Evolutionary conservation across 2,888 invertebrate species (phyloP), one percentile per base, ranked within the genome.

Genomic region (Ecdyonurus torrentis): DNA sequence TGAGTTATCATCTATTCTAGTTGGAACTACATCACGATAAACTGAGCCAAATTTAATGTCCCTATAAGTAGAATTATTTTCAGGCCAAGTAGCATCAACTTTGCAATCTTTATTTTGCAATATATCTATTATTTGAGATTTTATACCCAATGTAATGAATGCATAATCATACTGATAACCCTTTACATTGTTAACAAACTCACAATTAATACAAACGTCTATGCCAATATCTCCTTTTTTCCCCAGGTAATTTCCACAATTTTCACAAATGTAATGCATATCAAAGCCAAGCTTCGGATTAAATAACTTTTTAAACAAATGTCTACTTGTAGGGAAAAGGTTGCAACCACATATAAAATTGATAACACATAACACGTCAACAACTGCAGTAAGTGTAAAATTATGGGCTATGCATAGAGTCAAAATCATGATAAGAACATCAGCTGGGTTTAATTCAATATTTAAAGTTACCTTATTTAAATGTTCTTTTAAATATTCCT

Each of bases 181-280:
- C 18, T 23, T 19, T 2, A 59, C 22, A 15, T 15, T 23, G 22
- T 59, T 59, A n/a, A 23, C 22, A 59, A 2, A 22, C 2, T 10
- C 15, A 3, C 23, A 22, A 59, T 59, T 59, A 10, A 23, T 22
- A 22, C 22, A 59, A 3, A 2, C 22, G 3, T 20, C 3, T 15
- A 2, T 2, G 2, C 3, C 3, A 15, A 10, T 2, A 53, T 22
- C 15, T 3, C 2, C 2, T 59, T 59, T 59, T 59, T 59, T 22
- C 22, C 59, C 5, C 23, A 59, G 22, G 10, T 59, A 59, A 59
- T 59, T n/a, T 10, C 59, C 59, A 59, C 59, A 59, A 59, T 22
- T 2, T 22, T 15, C 20, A 59, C 59, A 59, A 2, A 2, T 59
- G 3, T 22, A 59, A 22, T 59, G 59, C 2, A 23, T 23, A 20